phyloP scores from a whole-genome alignment of 2,888 invertebrate genomes.

The Carpatolechia fugitivella region DNA sequence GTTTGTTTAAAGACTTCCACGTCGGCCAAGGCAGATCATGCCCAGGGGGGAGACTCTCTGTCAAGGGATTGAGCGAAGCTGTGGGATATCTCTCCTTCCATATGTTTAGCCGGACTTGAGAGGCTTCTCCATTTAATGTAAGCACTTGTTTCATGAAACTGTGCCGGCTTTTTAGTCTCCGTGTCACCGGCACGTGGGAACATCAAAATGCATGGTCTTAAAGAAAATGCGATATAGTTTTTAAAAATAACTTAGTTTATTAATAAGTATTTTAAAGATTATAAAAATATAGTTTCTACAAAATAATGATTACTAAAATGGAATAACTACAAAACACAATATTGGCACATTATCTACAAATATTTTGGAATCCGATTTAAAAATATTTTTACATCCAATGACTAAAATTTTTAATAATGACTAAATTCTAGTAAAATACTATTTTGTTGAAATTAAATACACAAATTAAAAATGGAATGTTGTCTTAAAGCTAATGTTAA shows the following conservation, averaged over 20 bases:
- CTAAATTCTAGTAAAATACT: background rate
- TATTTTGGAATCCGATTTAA: constrained; percentile 2
- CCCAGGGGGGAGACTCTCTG: no score
- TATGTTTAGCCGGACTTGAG: no score
- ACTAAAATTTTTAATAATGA: background rate
- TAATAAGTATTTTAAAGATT: constrained; percentile 13
- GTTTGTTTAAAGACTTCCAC: no score
- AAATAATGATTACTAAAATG: constrained; percentile 8
- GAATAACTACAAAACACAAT: constrained; percentile 18
- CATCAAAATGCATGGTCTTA: no score
- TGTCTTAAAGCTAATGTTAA: background rate
- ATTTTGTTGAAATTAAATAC: background rate
- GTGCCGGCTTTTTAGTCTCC: no score
- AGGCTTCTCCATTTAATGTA: no score
- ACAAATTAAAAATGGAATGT: constrained; percentile 1
- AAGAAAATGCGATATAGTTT: background rate
- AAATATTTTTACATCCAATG: constrained; percentile 6
- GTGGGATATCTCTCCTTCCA: no score
- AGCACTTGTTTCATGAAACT: no score
- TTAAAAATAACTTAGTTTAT: constrained; percentile 5
- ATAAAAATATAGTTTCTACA: constrained; percentile 24
- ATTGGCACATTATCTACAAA: constrained; percentile 28
- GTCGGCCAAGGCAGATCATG: no score
- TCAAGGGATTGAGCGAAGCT: no score
- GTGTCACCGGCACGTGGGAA: no score